Base-by-base conservation (phyloP, 2,797 vertebrate species). In the Myoxocephalus aenaeus region DNA sequence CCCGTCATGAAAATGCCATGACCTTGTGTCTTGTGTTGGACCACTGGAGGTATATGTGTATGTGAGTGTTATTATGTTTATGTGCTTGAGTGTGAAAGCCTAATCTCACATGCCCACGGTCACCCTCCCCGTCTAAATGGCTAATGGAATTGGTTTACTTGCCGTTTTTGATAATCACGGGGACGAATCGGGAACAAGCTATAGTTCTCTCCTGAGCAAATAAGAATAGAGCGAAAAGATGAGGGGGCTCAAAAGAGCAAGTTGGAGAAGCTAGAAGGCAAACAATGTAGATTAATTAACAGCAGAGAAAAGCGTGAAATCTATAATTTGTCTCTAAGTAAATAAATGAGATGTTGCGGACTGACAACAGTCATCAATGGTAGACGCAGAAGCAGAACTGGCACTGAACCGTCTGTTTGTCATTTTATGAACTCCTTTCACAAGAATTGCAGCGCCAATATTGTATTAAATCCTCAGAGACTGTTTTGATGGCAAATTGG, bases 1-100 rank as follows among this genome's bases (percentile, higher is more conserved):
- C 81, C 84, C 83, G 63, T 86, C 86, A 87, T 83, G 79, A 89
- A 92, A 89, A 91, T 89, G 90, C 65, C 81, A 77, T 62, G 88
- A 92, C 90, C 87, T 91, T 89, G 88, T 88, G 79, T 79, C 69
- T 87, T 80, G 42, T 84, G 68, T 82, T 85, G 85, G 71, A 81
- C 73, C 69, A 86, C 64, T 81, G 68, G 57, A 73, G 72, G 50
- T 87, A 34, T 70, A 53, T 78, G 51, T 82, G 53, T 65, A 1
- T 70, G 57, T 74, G 65, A 46, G 54, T 73, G 38, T 65, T 70
- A 34, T 67, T 66, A 71, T 83, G 63, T 76, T 27, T 73, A 32
- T 83, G 65, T 73, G 77, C 79, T 59, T 65, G 48, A 66, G 85
- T 86, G 74, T 84, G 71, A 86, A 86, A 77, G 50, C 54, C 58